phyloP scores from a whole-genome alignment of 1,140 invertebrate genomes.

The Lepidurus apus region DNA sequence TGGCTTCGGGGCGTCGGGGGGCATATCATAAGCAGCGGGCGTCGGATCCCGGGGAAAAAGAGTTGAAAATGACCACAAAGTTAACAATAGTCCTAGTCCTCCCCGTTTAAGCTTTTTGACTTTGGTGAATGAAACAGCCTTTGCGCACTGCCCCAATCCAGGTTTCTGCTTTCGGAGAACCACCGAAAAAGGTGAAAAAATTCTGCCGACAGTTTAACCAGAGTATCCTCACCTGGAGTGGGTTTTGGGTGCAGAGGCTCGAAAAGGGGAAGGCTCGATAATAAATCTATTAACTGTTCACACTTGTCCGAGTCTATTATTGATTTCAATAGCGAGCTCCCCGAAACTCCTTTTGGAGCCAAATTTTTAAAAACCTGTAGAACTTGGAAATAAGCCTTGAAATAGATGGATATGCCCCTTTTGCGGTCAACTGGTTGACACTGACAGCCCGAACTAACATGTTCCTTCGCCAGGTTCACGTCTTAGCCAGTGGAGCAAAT shows the following conservation, averaged over 20 bases:
- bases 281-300: background rate
- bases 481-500: too few relatives aligned
- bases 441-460: too few relatives aligned
- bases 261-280: background rate
- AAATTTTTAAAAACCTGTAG: too few relatives aligned
- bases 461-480: too few relatives aligned
- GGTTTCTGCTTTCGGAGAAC: background rate
- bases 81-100: conserved; percentile 3
- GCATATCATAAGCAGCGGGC: conserved; percentile 10
- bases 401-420: too few relatives aligned
- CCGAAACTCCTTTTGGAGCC: too few relatives aligned
- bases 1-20: background rate
- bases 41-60: background rate
- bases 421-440: too few relatives aligned
- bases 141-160: background rate
- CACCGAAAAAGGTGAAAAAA: background rate
- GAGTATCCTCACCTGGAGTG: background rate
- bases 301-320: background rate
- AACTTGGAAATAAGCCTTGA: too few relatives aligned
- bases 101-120: conserved; percentile 7
- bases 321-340: too few relatives aligned
- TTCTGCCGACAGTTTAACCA: background rate
- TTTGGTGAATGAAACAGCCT: background rate
- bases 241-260: background rate
- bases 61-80: conserved; percentile 19